Percentiles rank a stretch among this genome's conserved stretches.
Conservation (phyloP, 2,888 invertebrate genomes). For the Campopleginae sp. region DNA sequence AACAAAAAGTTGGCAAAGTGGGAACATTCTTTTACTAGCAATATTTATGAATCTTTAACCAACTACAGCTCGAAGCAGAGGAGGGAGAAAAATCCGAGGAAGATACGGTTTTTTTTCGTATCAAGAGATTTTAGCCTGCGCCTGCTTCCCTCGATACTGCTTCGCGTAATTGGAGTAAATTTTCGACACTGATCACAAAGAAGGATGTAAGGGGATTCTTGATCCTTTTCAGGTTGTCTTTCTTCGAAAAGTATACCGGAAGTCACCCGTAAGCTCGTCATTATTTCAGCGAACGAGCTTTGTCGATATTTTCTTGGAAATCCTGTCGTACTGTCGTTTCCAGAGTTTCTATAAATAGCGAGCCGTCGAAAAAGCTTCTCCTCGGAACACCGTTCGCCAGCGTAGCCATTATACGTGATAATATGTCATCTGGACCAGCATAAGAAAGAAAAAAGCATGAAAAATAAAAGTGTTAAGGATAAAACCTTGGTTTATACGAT, state of each 20-base stretch:
- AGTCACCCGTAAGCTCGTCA: not conserved
- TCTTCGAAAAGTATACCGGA: not conserved
- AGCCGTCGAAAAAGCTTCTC: not conserved
- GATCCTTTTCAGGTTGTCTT: not conserved
- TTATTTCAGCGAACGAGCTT: not conserved
- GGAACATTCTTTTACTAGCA: constrained; percentile 13
- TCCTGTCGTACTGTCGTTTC: not conserved
- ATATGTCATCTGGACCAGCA: not conserved
- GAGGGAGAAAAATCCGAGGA: not conserved
- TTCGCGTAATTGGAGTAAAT: not conserved
- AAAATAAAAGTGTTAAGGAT: not conserved
- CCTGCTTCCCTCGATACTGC: not conserved
- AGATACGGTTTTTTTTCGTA: not conserved
- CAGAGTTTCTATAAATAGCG: not conserved
- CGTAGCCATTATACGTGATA: not conserved
- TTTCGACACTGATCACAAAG: not conserved
- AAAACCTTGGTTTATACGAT: constrained; percentile 2
- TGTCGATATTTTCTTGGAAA: not conserved
- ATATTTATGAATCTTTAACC: constrained; percentile 31
- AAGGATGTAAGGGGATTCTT: not conserved
- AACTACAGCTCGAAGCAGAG: not conserved
- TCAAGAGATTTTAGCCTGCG: not conserved
- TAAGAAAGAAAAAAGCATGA: not conserved
- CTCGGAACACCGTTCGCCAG: not conserved
- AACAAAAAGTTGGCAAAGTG: constrained; percentile 30